These are phyloP conservation scores for Maccullochella peelii DNA, from an alignment of 2,113 vertebrate species.

Conservation along the genomic window DNA sequence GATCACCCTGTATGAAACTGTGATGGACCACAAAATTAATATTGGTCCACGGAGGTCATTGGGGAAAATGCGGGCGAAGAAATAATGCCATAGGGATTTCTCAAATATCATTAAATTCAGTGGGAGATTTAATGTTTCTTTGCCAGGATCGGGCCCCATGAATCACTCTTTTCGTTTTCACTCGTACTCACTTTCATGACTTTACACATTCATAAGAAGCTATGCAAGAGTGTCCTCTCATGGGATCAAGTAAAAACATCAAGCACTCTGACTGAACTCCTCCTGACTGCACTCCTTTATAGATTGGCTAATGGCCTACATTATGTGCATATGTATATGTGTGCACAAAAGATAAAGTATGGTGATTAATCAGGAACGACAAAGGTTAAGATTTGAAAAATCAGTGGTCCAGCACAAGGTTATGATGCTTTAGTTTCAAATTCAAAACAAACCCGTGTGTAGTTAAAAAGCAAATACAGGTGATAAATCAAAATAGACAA, in stretches of 20 bases:
- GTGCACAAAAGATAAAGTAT: not conserved
- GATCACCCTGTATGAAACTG: slow-evolving; percentile 35
- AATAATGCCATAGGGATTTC: slow-evolving; percentile 40
- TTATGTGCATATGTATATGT: too few species aligned
- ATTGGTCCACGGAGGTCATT: slow-evolving; percentile 35
- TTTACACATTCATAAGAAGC: slow-evolving; percentile 51
- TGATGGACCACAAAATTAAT: slow-evolving; percentile 40
- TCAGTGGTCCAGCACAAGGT: not conserved
- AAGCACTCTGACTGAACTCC: slow-evolving; percentile 25
- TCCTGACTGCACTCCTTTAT: slow-evolving; percentile 35
- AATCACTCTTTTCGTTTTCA: slow-evolving; percentile 53
- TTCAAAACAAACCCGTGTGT: slow-evolving; percentile 1
- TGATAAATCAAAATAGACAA: not conserved
- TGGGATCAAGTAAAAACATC: slow-evolving; percentile 41
- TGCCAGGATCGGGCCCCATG: slow-evolving; percentile 30
- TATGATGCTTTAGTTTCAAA: not conserved
- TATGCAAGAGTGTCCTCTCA: slow-evolving; percentile 35
- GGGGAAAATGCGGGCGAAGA: slow-evolving; percentile 38
- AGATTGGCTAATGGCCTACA: slow-evolving; percentile 19
- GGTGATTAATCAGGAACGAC: slow-evolving; percentile 10
- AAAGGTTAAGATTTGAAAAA: slow-evolving; percentile 18
- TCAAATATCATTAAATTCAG: slow-evolving; percentile 41
- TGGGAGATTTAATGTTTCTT: slow-evolving; percentile 27
- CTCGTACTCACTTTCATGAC: slow-evolving; percentile 53
- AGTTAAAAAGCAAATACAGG: not conserved